phyloP scores from a whole-genome alignment of 1,140 invertebrate species.

The Drosophila mojavensis region DNA sequence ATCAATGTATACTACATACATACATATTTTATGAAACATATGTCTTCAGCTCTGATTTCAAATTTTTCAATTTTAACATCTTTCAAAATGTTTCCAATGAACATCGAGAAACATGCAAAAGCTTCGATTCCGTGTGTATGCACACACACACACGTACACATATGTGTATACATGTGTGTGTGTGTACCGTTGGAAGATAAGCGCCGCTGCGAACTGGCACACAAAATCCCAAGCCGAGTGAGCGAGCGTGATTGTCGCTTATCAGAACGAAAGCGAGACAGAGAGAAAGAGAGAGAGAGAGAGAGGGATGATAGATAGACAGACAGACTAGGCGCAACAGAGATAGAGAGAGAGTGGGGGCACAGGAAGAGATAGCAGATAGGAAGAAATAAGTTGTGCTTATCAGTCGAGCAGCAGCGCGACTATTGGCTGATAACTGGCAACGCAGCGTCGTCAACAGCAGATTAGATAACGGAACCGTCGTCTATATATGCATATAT shows the following conservation, averaged over 20 bases:
- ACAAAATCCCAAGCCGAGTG: constrained; percentile 36
- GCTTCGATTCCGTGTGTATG: neutral
- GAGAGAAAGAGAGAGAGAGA: constrained; percentile 8
- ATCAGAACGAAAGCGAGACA: constrained; percentile 5
- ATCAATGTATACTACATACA: no score
- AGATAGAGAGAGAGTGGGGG: constrained; percentile 20
- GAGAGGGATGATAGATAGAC: constrained; percentile 28
- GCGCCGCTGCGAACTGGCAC: constrained; percentile 42
- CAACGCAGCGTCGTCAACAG: constrained; percentile 15
- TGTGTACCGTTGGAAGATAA: constrained; percentile 32
- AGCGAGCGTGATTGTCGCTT: constrained; percentile 42
- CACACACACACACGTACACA: neutral
- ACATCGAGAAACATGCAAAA: constrained; percentile 4
- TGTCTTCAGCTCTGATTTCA: neutral
- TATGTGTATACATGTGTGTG: neutral
- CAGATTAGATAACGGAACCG: constrained; percentile 42
- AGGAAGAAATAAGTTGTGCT: constrained; percentile 45
- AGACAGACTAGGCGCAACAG: neutral
- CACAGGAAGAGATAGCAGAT: constrained; percentile 51
- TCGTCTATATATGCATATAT: neutral
- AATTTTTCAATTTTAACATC: neutral
- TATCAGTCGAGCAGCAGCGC: constrained; percentile 31
- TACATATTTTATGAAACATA: neutral
- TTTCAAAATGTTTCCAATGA: neutral
- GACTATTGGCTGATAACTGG: constrained; percentile 40